These are phyloP conservation scores for Xenentodon cancila DNA, from an alignment of 2,797 vertebrate genomes.

Conservation along the genomic window DNA sequence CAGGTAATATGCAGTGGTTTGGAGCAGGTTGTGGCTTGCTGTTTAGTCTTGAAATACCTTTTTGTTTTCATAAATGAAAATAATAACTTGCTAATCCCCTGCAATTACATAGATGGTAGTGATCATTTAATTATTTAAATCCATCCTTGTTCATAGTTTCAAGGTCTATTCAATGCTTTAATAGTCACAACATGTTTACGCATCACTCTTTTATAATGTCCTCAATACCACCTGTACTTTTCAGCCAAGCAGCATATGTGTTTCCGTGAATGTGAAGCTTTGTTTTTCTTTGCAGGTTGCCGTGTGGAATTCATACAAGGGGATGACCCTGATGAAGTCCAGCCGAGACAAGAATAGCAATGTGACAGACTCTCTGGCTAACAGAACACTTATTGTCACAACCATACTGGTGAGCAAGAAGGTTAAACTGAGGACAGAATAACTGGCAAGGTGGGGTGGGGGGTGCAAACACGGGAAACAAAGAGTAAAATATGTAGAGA, in stretches of 20 bases:
- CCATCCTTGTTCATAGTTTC: not conserved
- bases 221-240: constrained; percentile 2
- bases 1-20: constrained; percentile 39
- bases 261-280: constrained; percentile 25
- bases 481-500: not conserved
- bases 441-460: constrained; percentile 3
- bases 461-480: not conserved
- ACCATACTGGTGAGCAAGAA: constrained; percentile 90
- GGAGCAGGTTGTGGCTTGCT: constrained; percentile 22
- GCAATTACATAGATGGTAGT: not conserved
- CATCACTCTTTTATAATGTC: not conserved
- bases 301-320: constrained; percentile 93
- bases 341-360: constrained; percentile 86
- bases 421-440: constrained; percentile 41
- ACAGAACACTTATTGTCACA: constrained; percentile 95
- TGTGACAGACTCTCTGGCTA: constrained; percentile 93
- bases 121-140: constrained; percentile 1
- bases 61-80: too few relatives aligned
- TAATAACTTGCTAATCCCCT: constrained; percentile 18
- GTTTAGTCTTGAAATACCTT: constrained; percentile 31
- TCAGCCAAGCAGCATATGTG: constrained; percentile 21
- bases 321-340: constrained; percentile 91
- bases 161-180: not conserved
- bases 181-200: too few relatives aligned
- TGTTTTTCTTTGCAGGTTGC: constrained; percentile 86